Percentiles rank a stretch among this genome's conserved stretches.
These are phyloP conservation scores for Neotoma lepida DNA, from an alignment of 2,113 vertebrate genomes.

Conservation along the genomic window DNA sequence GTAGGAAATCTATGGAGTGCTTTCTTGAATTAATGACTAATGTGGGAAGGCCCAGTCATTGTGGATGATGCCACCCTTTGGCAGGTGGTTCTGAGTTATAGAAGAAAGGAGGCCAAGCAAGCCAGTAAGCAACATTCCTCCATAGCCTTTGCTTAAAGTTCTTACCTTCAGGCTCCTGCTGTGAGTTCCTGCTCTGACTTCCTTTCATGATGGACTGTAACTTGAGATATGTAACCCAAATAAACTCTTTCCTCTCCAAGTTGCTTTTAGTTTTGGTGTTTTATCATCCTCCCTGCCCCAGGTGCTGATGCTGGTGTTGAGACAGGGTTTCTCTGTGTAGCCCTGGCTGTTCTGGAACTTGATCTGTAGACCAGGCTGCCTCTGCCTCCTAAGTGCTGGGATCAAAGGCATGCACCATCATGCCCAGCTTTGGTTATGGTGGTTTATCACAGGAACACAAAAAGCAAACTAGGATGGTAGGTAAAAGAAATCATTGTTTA, in stretches of 20 bases:
- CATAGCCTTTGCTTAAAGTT: neutral
- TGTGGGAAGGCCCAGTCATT: neutral
- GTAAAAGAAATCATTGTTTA: neutral
- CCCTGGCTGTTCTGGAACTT: neutral
- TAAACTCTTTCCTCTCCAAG: neutral
- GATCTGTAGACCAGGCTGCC: too few species aligned
- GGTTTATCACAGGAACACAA: neutral
- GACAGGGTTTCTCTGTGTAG: neutral
- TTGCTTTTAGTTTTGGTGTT: neutral
- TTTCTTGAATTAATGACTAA: neutral
- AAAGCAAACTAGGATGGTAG: neutral
- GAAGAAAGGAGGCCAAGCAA: neutral
- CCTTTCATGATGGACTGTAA: neutral
- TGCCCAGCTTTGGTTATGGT: neutral
- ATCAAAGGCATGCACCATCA: neutral
- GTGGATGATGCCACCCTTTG: neutral
- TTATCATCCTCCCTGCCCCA: too few species aligned
- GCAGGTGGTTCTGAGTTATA: neutral
- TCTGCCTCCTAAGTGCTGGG: neutral
- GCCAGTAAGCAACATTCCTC: neutral
- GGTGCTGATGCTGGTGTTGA: neutral
- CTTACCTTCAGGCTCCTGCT: neutral
- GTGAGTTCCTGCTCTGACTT: neutral
- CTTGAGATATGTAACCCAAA: neutral
- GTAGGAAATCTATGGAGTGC: neutral